Percentiles rank a stretch among this genome's conserved stretches.
Evolutionary conservation across 2,888 invertebrate genomes (phyloP).

Genomic region (Andrena fulva): DNA sequence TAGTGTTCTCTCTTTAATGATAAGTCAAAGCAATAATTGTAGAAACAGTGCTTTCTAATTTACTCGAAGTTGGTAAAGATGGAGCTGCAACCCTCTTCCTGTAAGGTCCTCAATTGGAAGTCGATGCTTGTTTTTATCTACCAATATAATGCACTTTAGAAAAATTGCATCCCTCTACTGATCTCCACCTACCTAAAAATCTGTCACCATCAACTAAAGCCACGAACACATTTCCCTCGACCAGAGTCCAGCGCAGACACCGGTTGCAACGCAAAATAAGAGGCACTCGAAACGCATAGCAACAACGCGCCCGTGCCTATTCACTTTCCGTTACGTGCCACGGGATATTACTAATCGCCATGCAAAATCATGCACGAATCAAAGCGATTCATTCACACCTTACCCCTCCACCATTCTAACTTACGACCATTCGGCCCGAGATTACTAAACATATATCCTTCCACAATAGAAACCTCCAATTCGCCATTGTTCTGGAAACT

Average conservation of each 20-base stretch:
- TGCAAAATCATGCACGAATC: neutral
- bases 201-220: constrained; percentile 43
- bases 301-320: constrained; percentile 19
- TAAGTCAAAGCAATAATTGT: too few species aligned
- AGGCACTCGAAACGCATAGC: constrained; percentile 14
- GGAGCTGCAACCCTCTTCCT: too few species aligned
- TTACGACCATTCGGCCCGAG: neutral
- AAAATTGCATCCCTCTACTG: constrained; percentile 42
- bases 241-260: constrained; percentile 15
- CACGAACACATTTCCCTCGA: constrained; percentile 29
- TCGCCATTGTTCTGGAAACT: neutral
- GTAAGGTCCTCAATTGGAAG: too few species aligned
- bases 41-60: too few species aligned
- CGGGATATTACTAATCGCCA: neutral
- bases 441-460: neutral
- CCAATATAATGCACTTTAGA: constrained; percentile 3
- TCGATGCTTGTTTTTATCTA: too few species aligned
- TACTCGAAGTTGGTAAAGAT: too few species aligned
- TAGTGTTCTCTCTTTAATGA: too few species aligned
- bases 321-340: neutral
- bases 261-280: constrained; percentile 25
- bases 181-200: constrained; percentile 42
- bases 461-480: neutral
- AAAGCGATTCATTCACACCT: neutral
- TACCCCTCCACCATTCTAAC: neutral